A percentile compares a stretch with the other conserved stretches of the same genome.
Conservation (phyloP, 2,113 vertebrate species). For the Pseudorasbora parva region DNA sequence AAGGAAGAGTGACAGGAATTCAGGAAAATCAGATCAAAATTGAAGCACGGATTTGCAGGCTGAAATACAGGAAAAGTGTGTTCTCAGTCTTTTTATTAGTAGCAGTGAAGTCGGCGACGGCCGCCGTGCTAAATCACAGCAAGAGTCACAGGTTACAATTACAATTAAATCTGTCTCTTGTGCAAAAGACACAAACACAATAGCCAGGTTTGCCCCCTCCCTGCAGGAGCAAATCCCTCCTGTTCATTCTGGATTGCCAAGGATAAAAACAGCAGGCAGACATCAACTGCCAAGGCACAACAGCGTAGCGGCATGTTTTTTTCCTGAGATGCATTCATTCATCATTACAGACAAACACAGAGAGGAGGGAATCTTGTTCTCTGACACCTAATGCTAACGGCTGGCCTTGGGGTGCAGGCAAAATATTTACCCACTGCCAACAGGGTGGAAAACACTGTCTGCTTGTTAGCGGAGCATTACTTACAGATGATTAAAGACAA, state of each 20-base stretch:
- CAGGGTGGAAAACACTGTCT: conserved; percentile 31
- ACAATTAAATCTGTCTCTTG: background rate
- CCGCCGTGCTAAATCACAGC: background rate
- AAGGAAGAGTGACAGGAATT: background rate
- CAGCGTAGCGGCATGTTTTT: conserved; percentile 7
- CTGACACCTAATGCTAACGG: conserved; percentile 9
- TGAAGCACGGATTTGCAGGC: background rate
- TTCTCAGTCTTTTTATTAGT: background rate
- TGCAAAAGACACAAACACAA: conserved; percentile 20
- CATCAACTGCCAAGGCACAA: conserved; percentile 1
- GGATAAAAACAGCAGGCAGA: background rate
- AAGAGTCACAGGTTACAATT: background rate
- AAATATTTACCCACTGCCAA: conserved; percentile 39
- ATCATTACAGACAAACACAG: conserved; percentile 19
- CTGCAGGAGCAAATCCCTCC: conserved; percentile 17
- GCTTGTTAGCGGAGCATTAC: conserved; percentile 23
- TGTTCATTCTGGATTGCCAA: background rate
- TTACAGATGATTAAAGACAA: conserved; percentile 34
- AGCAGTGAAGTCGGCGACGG: background rate
- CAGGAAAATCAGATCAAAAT: background rate
- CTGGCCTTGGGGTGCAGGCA: background rate
- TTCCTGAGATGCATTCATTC: background rate
- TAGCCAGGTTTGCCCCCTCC: conserved; percentile 9
- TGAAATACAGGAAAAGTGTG: too few relatives aligned
- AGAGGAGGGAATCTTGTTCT: conserved; percentile 1